Evolutionary conservation across 2,113 vertebrate species (phyloP), one percentile per base, ranked within the genome.

Genomic region (Phaetusa simplex): DNA sequence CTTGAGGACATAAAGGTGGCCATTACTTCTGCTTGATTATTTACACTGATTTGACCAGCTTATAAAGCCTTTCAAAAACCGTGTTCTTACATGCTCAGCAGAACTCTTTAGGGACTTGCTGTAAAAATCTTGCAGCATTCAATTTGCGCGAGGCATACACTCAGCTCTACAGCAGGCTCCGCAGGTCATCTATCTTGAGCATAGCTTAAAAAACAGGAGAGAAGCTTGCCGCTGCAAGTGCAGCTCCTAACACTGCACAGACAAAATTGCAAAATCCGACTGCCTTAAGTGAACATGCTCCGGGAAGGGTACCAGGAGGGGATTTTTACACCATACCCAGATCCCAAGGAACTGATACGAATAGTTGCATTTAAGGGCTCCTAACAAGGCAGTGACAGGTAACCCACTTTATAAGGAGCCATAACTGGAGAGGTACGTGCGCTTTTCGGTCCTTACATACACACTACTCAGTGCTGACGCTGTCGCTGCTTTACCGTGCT

Each of bases 361-460:
- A 36, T 3, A 47, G 9, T 4, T 3, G 5, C n/a, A 23, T 88
- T 88, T 64, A 53, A 78, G 62, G 27, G 9, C 8, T 78, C 15
- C 50, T 62, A 47, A 42, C 8, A 29, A 62, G 36, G 38, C 58
- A 36, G 52, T 62, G 78, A 11, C 17, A 72, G 15, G 34, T 14
- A 66, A 24, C 2, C 15, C 4, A 1, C 59, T 74, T 59, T 70
- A 36, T 16, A 45, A 45, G 27, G 59, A 81, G 50, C 22, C 4
- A 3, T 36, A 82, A 23, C 15, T 50, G 38, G 30, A n/a, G 29
- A 50, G 38, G 7, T 61, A 7, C 3, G 4, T 19, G 27, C 13
- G 53, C 9, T 49, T 72, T 50, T 47, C n/a, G 8, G 7, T 55
- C 23, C 52, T 12, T 2, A 0, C 4, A 5, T 11, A 9, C 0